phyloP scores from a whole-genome alignment of 2,113 vertebrate genomes.

The Monopterus albus region DNA sequence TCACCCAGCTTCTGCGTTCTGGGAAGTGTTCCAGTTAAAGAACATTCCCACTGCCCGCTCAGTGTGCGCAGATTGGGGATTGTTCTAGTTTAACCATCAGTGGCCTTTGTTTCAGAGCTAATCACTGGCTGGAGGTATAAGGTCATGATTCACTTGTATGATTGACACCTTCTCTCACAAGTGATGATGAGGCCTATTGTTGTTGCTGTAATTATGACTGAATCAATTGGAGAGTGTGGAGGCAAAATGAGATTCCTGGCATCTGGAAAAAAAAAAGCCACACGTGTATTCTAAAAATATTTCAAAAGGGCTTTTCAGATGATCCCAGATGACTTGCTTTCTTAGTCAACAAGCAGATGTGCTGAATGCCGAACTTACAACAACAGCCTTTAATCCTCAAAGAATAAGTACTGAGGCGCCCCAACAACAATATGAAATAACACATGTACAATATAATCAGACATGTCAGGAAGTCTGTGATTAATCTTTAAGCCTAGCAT shows the following conservation, averaged over 20 bases:
- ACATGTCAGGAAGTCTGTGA: too few species aligned
- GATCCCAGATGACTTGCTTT: too few species aligned
- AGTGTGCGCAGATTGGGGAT: not conserved
- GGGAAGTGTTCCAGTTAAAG: conserved; percentile 3
- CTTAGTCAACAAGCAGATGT: too few species aligned
- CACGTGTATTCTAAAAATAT: not conserved
- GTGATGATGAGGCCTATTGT: conserved; percentile 1
- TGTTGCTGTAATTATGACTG: not conserved
- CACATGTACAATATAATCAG: too few species aligned
- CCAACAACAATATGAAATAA: too few species aligned
- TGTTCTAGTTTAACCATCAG: not conserved
- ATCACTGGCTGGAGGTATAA: not conserved
- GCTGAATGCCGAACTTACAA: too few species aligned
- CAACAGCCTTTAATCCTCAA: too few species aligned
- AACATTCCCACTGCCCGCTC: not conserved
- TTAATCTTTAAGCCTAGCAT: too few species aligned
- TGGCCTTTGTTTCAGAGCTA: not conserved
- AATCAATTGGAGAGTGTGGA: not conserved
- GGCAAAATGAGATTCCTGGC: not conserved
- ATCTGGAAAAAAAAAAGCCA: too few species aligned
- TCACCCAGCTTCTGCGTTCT: not conserved
- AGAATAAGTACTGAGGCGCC: too few species aligned
- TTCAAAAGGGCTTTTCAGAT: not conserved
- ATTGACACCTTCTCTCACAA: not conserved
- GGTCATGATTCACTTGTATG: not conserved